phyloP scores from a whole-genome alignment of 2,888 invertebrate species.

The Pasiphila rectangulata region DNA sequence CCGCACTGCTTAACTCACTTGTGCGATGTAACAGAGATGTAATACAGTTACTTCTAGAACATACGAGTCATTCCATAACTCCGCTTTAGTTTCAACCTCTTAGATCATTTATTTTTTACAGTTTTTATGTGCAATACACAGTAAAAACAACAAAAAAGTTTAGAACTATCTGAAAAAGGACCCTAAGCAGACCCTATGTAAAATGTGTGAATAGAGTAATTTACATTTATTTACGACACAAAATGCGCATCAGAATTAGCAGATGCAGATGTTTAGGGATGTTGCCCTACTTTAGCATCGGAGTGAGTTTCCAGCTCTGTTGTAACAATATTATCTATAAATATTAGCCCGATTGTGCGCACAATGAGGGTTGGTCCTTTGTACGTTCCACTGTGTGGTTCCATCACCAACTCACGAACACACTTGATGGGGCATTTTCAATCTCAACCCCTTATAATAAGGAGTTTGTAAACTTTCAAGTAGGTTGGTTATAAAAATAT shows the following conservation, averaged over 20 bases:
- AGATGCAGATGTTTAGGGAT: slow-evolving; percentile 42
- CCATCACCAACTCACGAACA: slow-evolving; percentile 17
- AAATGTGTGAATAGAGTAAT: slow-evolving; percentile 5
- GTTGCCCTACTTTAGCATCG: slow-evolving; percentile 47
- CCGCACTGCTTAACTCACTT: too few relatives aligned
- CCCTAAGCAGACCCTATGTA: too few relatives aligned
- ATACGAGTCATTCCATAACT: too few relatives aligned
- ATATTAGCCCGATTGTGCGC: slow-evolving; percentile 66
- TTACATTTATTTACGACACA: slow-evolving; percentile 10
- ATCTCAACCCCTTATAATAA: slow-evolving; percentile 13
- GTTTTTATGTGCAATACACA: too few relatives aligned
- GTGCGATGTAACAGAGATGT: too few relatives aligned
- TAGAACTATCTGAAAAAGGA: background rate
- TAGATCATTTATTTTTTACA: too few relatives aligned
- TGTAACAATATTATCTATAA: slow-evolving; percentile 75
- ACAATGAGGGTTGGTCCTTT: slow-evolving; percentile 52
- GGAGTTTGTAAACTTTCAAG: background rate
- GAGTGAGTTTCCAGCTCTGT: slow-evolving; percentile 44
- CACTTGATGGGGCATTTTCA: slow-evolving; percentile 13
- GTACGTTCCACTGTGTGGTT: slow-evolving; percentile 51
- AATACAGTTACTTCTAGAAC: too few relatives aligned
- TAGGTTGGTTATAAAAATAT: slow-evolving; percentile 33
- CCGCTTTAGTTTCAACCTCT: too few relatives aligned
- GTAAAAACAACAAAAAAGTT: too few relatives aligned
- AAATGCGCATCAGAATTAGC: slow-evolving; percentile 28